These are phyloP conservation scores for Xanthia togata DNA, from an alignment of 2,888 invertebrate species.

Conservation along the genomic window DNA sequence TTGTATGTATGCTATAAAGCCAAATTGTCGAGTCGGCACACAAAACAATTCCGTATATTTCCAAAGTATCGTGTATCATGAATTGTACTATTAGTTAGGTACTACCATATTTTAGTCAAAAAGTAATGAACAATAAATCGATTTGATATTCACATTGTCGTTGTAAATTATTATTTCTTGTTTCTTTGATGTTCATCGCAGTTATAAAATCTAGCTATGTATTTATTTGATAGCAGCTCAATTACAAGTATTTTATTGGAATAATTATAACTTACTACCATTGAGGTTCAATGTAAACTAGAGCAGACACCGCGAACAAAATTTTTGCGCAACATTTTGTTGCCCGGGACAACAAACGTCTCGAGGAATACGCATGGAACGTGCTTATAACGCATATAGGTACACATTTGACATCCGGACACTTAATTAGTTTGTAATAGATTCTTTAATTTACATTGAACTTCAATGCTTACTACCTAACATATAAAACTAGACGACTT, in stretches of 20 bases:
- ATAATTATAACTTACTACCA: neutral
- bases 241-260: neutral
- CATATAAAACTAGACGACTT: neutral
- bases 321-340: too few species aligned
- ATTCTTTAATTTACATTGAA: too few species aligned
- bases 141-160: constrained; percentile 8
- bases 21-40: neutral
- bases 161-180: constrained; percentile 7
- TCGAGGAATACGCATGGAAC: too few species aligned
- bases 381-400: too few species aligned
- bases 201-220: neutral
- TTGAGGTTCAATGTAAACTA: too few species aligned
- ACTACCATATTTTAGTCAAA: constrained; percentile 11
- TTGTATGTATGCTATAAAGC: neutral
- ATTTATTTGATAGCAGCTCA: neutral
- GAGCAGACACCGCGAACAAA: too few species aligned
- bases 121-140: constrained; percentile 37
- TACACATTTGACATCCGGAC: too few species aligned
- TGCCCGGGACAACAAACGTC: too few species aligned
- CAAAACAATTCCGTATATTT: constrained; percentile 27
- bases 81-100: constrained; percentile 5
- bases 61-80: constrained; percentile 38
- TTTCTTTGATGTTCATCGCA: constrained; percentile 10
- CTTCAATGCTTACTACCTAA: too few species aligned
- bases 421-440: too few species aligned